Conservation (phyloP, 2,797 vertebrate species). For the Pantherophis alleghaniensis region DNA sequence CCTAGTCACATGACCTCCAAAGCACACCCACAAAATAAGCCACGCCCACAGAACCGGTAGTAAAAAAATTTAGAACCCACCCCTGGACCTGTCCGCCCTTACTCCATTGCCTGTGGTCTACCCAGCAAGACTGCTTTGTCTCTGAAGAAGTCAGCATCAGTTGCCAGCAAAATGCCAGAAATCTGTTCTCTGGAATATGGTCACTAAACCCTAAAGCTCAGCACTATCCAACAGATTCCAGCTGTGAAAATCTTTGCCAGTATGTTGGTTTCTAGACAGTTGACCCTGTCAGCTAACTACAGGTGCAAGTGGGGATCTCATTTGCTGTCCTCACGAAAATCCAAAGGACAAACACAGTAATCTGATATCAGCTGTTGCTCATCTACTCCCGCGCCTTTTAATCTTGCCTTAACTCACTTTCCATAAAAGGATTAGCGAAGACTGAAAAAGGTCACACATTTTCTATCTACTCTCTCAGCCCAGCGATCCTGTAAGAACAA, state of each 20-base stretch:
- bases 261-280: background rate
- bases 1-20: no score
- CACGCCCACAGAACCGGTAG: no score
- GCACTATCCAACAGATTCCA: background rate
- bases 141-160: background rate
- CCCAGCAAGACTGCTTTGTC: background rate
- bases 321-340: slow-evolving; percentile 42
- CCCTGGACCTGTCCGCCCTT: background rate
- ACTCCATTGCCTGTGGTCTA: background rate
- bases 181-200: background rate
- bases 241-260: background rate
- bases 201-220: background rate
- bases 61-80: no score
- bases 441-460: slow-evolving; percentile 11
- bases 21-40: no score
- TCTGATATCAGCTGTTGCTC: slow-evolving; percentile 30
- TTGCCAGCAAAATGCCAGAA: background rate
- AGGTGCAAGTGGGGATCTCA: slow-evolving; percentile 35
- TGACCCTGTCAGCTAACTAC: slow-evolving; percentile 1
- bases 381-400: background rate
- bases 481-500: slow-evolving; percentile 1
- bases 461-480: background rate
- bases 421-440: background rate
- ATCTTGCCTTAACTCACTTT: slow-evolving; percentile 5
- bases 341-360: slow-evolving; percentile 47